A percentile compares a stretch with the other conserved stretches of the same genome.
These are phyloP conservation scores for Nothobranchius kuhntae DNA, from an alignment of 2,113 vertebrate species.

Conservation along the genomic window DNA sequence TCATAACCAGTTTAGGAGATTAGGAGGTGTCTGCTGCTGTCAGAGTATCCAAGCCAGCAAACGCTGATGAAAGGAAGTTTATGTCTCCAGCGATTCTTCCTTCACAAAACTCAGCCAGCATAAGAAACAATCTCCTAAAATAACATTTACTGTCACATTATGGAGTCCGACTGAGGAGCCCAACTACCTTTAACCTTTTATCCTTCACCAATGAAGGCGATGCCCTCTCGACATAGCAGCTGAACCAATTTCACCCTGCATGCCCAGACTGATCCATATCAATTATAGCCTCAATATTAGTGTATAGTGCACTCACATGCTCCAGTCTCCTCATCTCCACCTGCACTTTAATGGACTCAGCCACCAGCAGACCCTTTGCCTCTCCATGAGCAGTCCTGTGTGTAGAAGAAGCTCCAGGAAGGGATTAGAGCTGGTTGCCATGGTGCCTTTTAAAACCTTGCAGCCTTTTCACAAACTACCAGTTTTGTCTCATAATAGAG, in stretches of 20 bases:
- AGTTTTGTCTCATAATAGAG: too few species aligned
- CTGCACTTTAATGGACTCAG: constrained; percentile 46
- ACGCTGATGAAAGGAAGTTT: not conserved
- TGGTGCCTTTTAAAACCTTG: too few species aligned
- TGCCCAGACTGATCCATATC: constrained; percentile 46
- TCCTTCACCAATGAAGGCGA: not conserved
- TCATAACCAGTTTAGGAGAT: constrained; percentile 28
- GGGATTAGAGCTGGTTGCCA: too few species aligned
- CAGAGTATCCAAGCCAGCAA: constrained; percentile 6
- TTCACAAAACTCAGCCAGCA: not conserved
- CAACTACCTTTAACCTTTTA: constrained; percentile 5
- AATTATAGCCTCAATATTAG: constrained; percentile 61
- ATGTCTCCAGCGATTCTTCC: not conserved
- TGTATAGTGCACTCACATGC: constrained; percentile 12
- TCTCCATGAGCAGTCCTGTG: constrained; percentile 13
- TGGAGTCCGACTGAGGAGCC: constrained; percentile 17
- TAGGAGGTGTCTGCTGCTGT: constrained; percentile 12
- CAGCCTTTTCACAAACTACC: too few species aligned
- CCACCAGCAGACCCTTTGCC: constrained; percentile 19
- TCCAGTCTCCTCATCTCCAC: constrained; percentile 34
- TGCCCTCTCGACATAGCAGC: not conserved
- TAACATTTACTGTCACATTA: constrained; percentile 1
- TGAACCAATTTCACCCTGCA: constrained; percentile 23
- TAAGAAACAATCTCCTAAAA: not conserved
- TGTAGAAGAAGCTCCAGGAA: not conserved